These are phyloP conservation scores for Epistrophe grossulariae DNA, from an alignment of 2,888 invertebrate genomes.

Conservation along the genomic window DNA sequence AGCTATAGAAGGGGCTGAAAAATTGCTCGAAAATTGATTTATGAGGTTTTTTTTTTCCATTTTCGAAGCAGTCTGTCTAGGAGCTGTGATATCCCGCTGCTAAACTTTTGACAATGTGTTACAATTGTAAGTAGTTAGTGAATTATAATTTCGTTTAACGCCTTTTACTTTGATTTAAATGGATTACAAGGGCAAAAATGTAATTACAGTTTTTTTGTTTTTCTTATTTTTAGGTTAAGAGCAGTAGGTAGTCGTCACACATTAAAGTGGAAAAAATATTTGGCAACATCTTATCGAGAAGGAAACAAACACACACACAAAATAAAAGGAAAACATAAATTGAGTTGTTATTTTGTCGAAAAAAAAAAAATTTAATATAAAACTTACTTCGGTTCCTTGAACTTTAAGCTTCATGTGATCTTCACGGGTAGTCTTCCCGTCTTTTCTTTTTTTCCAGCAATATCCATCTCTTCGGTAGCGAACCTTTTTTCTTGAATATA, in stretches of 20 bases:
- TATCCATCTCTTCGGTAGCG: constrained; percentile 98
- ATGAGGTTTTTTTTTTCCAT: constrained; percentile 50
- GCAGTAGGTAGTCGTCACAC: background rate
- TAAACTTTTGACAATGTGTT: constrained; percentile 68
- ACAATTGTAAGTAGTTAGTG: constrained; percentile 62
- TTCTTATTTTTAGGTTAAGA: constrained; percentile 9
- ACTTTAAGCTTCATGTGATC: constrained; percentile 99
- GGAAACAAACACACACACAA: background rate
- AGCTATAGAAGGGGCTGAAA: constrained; percentile 56
- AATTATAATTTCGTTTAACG: constrained; percentile 49
- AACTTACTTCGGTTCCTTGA: constrained; percentile 95
- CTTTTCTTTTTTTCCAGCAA: constrained; percentile 99
- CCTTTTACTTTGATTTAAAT: constrained; percentile 52
- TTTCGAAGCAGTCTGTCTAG: constrained; percentile 32
- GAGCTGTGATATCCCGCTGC: constrained; percentile 62
- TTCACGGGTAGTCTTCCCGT: constrained; percentile 98
- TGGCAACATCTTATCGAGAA: constrained; percentile 30
- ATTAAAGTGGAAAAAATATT: background rate
- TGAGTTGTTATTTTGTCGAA: background rate
- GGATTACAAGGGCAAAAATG: constrained; percentile 45
- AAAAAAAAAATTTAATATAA: background rate
- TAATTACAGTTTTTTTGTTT: constrained; percentile 17
- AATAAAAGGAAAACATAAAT: background rate
- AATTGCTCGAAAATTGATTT: constrained; percentile 73
- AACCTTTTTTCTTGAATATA: constrained; percentile 97